Evolutionary conservation across 2,888 invertebrate genomes (phyloP).

Genomic region (Epinotia ramella): DNA sequence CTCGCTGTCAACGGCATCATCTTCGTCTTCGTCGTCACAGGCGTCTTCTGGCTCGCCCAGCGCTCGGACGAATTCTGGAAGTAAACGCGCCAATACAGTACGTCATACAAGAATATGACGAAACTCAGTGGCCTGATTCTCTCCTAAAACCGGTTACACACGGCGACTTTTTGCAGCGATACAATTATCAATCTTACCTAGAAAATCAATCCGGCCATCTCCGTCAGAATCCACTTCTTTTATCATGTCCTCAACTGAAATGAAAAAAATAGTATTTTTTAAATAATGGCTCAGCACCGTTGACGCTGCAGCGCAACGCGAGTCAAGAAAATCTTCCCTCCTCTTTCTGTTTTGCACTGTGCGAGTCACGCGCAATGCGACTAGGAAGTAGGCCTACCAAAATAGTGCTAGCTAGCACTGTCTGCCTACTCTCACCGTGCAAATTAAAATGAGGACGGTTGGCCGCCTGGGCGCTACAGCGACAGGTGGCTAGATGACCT

Average conservation of each 20-base stretch:
- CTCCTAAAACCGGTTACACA: neutral
- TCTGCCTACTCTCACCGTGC: no score
- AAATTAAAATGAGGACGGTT: no score
- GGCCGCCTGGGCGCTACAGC: no score
- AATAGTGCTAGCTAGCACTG: no score
- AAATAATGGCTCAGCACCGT: neutral
- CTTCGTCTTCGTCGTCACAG: slow-evolving; percentile 89
- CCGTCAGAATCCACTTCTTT: slow-evolving; percentile 98
- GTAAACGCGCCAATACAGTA: neutral
- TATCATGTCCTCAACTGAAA: slow-evolving; percentile 97
- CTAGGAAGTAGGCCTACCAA: no score
- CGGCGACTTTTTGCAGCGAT: no score
- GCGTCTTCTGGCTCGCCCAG: slow-evolving; percentile 94
- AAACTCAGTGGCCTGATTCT: neutral
- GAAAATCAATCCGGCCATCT: slow-evolving; percentile 96
- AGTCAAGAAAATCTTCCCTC: neutral
- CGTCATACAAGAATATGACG: no score
- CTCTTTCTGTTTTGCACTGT: no score
- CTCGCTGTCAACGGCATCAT: slow-evolving; percentile 71
- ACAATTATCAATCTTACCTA: slow-evolving; percentile 84
- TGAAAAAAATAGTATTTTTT: slow-evolving; percentile 35
- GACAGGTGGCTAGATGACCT: no score
- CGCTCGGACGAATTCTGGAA: slow-evolving; percentile 92
- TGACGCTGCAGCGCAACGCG: no score
- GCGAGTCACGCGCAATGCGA: no score